Base-by-base conservation (phyloP, 2,888 invertebrate genomes). In the Zaprionus bogoriensis region DNA sequence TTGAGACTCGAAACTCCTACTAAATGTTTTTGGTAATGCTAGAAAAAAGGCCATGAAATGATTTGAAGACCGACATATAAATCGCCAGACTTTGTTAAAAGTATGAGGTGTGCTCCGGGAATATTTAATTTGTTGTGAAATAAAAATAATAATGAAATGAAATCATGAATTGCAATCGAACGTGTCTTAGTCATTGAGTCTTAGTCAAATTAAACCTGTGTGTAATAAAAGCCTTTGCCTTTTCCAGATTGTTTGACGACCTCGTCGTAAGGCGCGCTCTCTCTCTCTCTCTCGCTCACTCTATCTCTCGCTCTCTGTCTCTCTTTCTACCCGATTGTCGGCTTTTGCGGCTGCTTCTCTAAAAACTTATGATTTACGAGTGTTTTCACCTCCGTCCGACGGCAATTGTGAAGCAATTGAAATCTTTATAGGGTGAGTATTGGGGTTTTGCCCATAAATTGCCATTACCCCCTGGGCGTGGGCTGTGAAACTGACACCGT, bases 401-500 rank as follows among this genome's bases (percentile, higher is more conserved):
- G 19, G 47, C 55, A 53, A 41, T 42, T 53, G 47, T 38, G 19
- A n/a, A 17, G 50, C 67, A 71, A 63, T 60, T 67, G 69, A 79
- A 76, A 67, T 76, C 59, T 77, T 83, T 77, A 77, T 68, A 71
- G 65, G 66, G 53, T 60, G 54, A 57, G 57, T 64, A 70, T 65
- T 68, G 55, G 38, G 39, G 50, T 10, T 53, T 45, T 39, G 41
- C 20, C 62, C 60, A 72, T 78, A 82, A 85, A 75, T 85, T 72
- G 39, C 36, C 45, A 47, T 51, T 47, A 59, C 52, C 25, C 47
- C 51, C 51, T 53, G 12, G 22, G 71, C 75, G 75, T 74, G 75
- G 73, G 75, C 17, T 59, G 59, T 22, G 52, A 22, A 47, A 25
- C 39, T 14, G 4, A 50, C 25, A 12, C 39, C 22, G 41, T 39